phyloP scores from a whole-genome alignment of 2,113 vertebrate genomes.

The Phyllostomus discolor region DNA sequence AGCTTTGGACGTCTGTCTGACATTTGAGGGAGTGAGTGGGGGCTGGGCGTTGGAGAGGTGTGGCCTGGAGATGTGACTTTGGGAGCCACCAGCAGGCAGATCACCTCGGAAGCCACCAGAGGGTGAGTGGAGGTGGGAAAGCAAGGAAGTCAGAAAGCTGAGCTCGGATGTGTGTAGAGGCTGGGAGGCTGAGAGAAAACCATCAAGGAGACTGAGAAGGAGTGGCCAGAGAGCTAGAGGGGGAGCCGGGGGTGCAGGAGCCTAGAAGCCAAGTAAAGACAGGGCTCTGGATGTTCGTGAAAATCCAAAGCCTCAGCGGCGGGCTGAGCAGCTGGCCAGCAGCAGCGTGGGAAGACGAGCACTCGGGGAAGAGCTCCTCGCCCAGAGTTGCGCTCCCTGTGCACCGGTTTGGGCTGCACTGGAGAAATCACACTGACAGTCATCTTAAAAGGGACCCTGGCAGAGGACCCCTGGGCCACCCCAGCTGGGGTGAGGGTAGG shows the following conservation, averaged over 20 bases:
- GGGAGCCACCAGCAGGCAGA: not conserved
- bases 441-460: not conserved
- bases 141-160: not conserved
- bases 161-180: not conserved
- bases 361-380: accelerated
- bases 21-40: accelerated
- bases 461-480: no score
- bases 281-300: not conserved
- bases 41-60: not conserved
- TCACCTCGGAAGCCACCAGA: not conserved
- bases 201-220: not conserved
- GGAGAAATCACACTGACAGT: not conserved
- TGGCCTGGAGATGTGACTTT: not conserved
- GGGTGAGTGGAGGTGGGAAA: not conserved
- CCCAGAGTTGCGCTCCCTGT: not conserved
- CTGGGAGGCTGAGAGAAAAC: not conserved
- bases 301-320: not conserved
- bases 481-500: not conserved
- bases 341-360: not conserved
- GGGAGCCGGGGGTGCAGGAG: no score
- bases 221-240: not conserved
- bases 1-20: not conserved
- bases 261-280: not conserved
- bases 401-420: not conserved
- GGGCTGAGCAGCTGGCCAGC: not conserved